Evolutionary conservation across 2,888 invertebrate species (phyloP).

Genomic region (Cryptophagus acutangulus): DNA sequence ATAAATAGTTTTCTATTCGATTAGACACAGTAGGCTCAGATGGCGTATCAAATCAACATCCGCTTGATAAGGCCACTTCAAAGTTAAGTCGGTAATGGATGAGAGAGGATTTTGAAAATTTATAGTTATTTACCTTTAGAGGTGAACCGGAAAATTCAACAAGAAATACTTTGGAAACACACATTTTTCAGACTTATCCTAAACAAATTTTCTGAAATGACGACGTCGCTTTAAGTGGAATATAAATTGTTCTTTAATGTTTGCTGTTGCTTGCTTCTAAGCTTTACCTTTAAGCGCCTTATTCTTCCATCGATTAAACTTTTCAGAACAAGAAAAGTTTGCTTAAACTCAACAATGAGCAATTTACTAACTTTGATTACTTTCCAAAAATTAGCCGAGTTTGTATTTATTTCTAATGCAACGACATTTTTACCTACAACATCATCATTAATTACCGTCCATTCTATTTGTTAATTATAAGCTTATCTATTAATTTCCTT

Average conservation of each 20-base stretch:
- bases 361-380: constrained; percentile 46
- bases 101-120: constrained; percentile 33
- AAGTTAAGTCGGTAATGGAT: constrained; percentile 28
- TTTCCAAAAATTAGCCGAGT: constrained; percentile 32
- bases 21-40: constrained; percentile 34
- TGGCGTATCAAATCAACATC: constrained; percentile 36
- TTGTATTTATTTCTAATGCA: constrained; percentile 23
- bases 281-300: constrained; percentile 32
- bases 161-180: constrained; percentile 22
- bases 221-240: constrained; percentile 22
- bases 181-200: constrained; percentile 32
- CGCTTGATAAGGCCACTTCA: constrained; percentile 36
- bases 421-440: constrained; percentile 24
- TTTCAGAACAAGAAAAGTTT: constrained; percentile 36
- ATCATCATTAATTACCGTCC: too few relatives aligned
- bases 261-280: constrained; percentile 26
- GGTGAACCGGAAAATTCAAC: constrained; percentile 26
- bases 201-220: constrained; percentile 28
- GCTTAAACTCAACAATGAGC: constrained; percentile 41
- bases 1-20: constrained; percentile 40
- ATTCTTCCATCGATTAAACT: constrained; percentile 38
- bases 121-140: constrained; percentile 36
- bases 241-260: constrained; percentile 35
- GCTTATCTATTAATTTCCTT: constrained; percentile 8
- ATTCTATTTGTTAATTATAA: too few relatives aligned